Evolutionary conservation across 2,888 invertebrate species (phyloP).

Genomic region (Stenotaenia linearis): DNA sequence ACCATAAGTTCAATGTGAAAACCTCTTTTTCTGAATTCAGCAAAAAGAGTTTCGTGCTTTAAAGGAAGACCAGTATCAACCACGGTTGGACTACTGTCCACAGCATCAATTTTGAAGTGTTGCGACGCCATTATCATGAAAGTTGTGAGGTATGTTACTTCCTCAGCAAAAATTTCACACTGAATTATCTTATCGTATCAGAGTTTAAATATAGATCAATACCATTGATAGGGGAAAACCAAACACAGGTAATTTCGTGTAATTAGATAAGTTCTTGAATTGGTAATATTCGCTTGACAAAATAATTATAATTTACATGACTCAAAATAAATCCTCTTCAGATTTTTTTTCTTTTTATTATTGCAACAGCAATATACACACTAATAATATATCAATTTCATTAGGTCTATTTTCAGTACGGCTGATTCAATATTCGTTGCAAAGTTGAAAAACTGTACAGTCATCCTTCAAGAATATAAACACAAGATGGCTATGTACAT

Average conservation of each 20-base stretch:
- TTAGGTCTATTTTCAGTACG: neutral
- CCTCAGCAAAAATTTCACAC: too few species aligned
- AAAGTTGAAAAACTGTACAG: conserved; percentile 19
- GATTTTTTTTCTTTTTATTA: neutral
- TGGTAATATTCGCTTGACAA: too few species aligned
- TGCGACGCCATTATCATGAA: neutral
- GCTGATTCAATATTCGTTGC: conserved; percentile 6
- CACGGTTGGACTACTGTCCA: neutral
- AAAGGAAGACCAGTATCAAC: neutral
- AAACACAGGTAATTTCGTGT: too few species aligned
- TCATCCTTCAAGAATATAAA: neutral
- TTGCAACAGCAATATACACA: conserved; percentile 19
- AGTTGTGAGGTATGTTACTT: too few species aligned
- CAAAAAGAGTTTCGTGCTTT: neutral
- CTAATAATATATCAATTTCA: conserved; percentile 15
- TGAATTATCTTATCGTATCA: too few species aligned
- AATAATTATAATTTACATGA: neutral
- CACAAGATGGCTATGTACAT: conserved; percentile 19
- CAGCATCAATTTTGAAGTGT: neutral
- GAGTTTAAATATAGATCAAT: too few species aligned
- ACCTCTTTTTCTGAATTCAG: neutral
- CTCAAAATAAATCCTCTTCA: neutral
- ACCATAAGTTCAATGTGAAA: neutral
- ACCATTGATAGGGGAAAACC: too few species aligned
- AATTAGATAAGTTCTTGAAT: too few species aligned